These are phyloP conservation scores for Drosophila nebulosa DNA, from an alignment of 1,140 invertebrate species.

Conservation along the genomic window DNA sequence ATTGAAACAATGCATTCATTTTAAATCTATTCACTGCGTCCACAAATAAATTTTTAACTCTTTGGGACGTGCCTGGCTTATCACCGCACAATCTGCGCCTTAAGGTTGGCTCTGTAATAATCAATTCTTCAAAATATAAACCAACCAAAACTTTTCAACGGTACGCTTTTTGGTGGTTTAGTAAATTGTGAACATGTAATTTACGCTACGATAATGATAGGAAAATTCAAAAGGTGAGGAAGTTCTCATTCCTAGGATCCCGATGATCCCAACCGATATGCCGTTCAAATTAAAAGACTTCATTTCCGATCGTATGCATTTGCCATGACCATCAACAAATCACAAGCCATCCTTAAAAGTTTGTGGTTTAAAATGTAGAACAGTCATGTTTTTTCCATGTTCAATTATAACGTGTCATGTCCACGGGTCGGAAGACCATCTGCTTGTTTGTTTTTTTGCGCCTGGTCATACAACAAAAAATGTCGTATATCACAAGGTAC, in stretches of 20 bases:
- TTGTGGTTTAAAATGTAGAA: background rate
- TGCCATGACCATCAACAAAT: too few relatives aligned
- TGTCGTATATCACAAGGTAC: slow-evolving; percentile 59
- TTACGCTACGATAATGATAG: too few relatives aligned
- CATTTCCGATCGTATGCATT: background rate
- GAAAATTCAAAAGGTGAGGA: background rate
- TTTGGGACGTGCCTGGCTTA: too few relatives aligned
- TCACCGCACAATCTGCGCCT: too few relatives aligned
- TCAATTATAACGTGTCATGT: slow-evolving; percentile 81
- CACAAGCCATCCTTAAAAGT: background rate
- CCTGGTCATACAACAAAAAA: slow-evolving; percentile 71
- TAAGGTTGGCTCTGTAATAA: too few relatives aligned
- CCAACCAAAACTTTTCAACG: background rate
- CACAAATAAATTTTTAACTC: too few relatives aligned
- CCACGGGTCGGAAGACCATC: slow-evolving; percentile 76
- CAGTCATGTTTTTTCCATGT: slow-evolving; percentile 63
- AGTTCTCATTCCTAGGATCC: background rate
- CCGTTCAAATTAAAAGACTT: background rate
- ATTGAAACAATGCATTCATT: too few relatives aligned
- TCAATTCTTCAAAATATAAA: background rate
- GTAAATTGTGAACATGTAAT: background rate
- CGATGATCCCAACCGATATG: background rate
- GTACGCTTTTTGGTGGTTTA: background rate
- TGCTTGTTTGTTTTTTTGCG: slow-evolving; percentile 72
- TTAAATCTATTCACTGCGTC: too few relatives aligned